These are phyloP conservation scores for Madoqua kirkii DNA, from an alignment of 2,113 vertebrate genomes.

Conservation along the genomic window DNA sequence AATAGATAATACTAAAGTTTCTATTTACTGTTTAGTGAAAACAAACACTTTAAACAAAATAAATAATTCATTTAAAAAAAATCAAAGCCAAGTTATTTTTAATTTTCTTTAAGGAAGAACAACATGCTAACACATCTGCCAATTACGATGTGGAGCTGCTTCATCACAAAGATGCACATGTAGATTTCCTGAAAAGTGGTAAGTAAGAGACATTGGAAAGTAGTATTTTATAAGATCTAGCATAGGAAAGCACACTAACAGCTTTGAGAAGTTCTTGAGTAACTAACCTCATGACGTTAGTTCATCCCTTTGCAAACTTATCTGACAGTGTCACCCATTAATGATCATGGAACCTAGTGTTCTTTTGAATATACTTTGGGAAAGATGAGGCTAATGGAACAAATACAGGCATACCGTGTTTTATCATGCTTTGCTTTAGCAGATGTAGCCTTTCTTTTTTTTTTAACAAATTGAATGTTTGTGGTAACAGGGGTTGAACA, in stretches of 20 bases:
- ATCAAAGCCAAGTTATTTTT: constrained; percentile 1
- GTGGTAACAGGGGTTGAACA: not conserved
- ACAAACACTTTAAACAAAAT: constrained; percentile 58
- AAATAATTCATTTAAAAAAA: constrained; percentile 13
- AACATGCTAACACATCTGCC: constrained; percentile 98
- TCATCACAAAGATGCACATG: constrained; percentile 96
- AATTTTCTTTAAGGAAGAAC: constrained; percentile 91
- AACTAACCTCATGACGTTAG: not conserved
- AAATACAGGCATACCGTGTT: not conserved
- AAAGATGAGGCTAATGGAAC: not conserved
- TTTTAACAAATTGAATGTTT: not conserved
- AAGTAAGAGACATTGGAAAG: constrained; percentile 57
- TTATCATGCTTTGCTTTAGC: not conserved
- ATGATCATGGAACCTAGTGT: not conserved
- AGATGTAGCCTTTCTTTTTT: not conserved
- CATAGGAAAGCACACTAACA: not conserved
- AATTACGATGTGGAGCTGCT: constrained; percentile 98
- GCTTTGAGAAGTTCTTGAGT: not conserved
- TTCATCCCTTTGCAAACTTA: not conserved
- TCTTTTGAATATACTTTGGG: not conserved
- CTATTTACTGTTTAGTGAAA: constrained; percentile 52
- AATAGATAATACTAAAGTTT: constrained; percentile 65
- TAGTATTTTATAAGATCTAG: not conserved
- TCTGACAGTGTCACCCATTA: not conserved
- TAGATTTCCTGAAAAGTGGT: constrained; percentile 97